Conservation (phyloP, 2,113 vertebrate genomes). For the Crotalus horridus region DNA sequence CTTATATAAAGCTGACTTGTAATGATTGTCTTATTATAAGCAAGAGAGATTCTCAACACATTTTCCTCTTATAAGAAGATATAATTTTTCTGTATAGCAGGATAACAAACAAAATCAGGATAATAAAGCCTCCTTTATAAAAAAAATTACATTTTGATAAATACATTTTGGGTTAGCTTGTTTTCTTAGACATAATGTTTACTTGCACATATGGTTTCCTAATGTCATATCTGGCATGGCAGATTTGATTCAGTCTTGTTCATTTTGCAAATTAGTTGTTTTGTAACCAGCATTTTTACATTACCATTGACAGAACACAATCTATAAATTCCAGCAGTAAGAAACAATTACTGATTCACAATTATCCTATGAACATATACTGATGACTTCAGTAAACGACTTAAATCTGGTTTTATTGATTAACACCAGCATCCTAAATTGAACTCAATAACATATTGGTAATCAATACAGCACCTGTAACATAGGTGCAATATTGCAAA, state of each 20-base stretch:
- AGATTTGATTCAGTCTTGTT: neutral
- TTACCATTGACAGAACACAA: neutral
- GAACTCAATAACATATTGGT: neutral
- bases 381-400: neutral
- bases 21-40: neutral
- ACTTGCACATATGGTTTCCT: neutral
- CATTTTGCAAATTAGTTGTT: neutral
- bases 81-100: neutral
- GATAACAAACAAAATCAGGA: neutral
- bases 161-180: neutral
- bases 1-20: neutral
- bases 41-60: neutral
- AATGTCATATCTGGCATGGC: neutral
- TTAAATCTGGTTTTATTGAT: neutral
- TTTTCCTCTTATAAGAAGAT: neutral
- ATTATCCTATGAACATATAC: neutral
- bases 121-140: neutral
- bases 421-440: neutral
- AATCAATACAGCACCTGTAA: neutral
- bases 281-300: neutral
- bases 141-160: neutral
- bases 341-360: neutral
- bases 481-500: neutral
- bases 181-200: neutral
- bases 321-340: neutral